Evolutionary conservation across 2,888 invertebrate species (phyloP), one percentile per base, ranked within the genome.

Genomic region (Tachina grossa): DNA sequence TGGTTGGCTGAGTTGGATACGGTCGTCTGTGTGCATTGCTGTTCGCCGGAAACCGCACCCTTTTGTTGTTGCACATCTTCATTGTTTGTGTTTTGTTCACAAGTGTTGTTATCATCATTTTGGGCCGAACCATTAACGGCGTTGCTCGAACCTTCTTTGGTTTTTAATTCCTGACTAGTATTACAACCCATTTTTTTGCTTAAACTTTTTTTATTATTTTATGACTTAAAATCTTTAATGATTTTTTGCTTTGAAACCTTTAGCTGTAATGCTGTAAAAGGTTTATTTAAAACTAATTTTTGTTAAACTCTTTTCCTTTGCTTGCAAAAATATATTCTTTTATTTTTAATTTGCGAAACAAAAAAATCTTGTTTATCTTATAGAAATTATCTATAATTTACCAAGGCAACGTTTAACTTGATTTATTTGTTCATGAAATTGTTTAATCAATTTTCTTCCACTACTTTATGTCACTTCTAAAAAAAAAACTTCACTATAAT

Each of bases 121-220:
- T 87, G 84, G 63, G 87, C 87, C 61, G 77, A 72, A 16, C 85
- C 83, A 69, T 84, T 83, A 53, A 89, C 88, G 77, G 85, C 89
- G n/a, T 88, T 88, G 65, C 86, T 88, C 75, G 88, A 88, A 80
- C 90, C 90, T 61, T 91, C 92, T 88, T 91, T 91, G 81, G 91
- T 90, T 87, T 92, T 92, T 86, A 92, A 88, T 89, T 95, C 95
- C 91, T 95, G 94, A 90, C 95, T 95, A 69, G 94, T 94, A 89
- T 94, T 95, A 92, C 95, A 95, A 90, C 94, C 92, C 94, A 94
- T 93, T 61, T 71, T 80, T 61, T 77, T n/a, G n/a, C n/a, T 80
- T 61, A 65, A 13, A 1, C 1, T 43, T 74, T 47, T 13, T 19
- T 71, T 47, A 31, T 10, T 57, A 47, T 51, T 69, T 61, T 22